Evolutionary conservation across 2,113 vertebrate genomes (phyloP), one percentile per base, ranked within the genome.

Genomic region (Burhinus bistriatus): DNA sequence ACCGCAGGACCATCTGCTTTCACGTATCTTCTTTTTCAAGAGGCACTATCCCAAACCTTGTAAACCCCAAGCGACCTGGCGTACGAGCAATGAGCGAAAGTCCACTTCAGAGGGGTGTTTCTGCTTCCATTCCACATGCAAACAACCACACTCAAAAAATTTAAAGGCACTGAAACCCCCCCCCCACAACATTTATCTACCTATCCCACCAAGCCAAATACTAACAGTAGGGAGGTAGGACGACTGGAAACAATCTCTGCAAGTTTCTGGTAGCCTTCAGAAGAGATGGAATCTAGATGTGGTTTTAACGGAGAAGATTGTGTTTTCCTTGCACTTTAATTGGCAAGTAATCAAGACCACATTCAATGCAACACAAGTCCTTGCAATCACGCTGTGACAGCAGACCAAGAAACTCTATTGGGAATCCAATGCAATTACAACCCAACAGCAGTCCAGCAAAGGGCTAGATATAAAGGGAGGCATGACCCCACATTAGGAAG

Each of bases 261-360:
- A 79, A 91, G 77, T 61, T 81, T 94, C 57, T 25, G 34, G 12
- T 4, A 89, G 77, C 58, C 61, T 79, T 91, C 66, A 69, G 83
- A 84, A 78, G 62, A 84, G 77, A 58, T 58, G 57, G 59, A 93
- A 85, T 68, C 76, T 70, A 68, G 79, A 51, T 55, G 82, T n/a
- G 87, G 36, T 80, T 95, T 88, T 95, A 76, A 95, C 92, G 81
- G 55, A 82, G 76, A 93, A 86, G 89, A 79, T n/a, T 95, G 42
- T 81, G 87, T 93, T 95, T 89, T 93, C 77, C 77, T 91, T 94
- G 89, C 72, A 82, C 95, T 96, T 92, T 97, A 97, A 95, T 95
- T 96, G 95, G 86, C 90, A 92, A 92, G 77, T 95, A 96, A 97
- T 96, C 94, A 89, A 95, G 93, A 85, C 65, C 91, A 89, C 95